Evolutionary conservation across 2,113 vertebrate species (phyloP).

Genomic region (Calidris pugnax): DNA sequence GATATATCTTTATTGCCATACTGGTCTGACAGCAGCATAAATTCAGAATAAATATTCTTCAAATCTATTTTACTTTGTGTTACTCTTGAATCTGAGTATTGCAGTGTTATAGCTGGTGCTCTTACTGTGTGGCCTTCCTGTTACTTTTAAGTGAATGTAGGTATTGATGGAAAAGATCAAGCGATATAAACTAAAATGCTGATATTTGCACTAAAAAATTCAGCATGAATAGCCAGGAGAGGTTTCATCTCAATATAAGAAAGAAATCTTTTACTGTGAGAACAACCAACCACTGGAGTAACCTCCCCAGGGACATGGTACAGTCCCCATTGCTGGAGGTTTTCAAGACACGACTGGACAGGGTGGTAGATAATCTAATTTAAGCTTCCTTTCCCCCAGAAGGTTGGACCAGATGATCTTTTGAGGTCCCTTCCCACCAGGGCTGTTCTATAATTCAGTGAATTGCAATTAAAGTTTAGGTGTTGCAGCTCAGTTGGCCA

Average conservation of each 20-base stretch:
- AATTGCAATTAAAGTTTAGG: neutral
- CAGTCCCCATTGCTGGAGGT: neutral
- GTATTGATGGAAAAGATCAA: neutral
- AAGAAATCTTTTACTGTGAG: neutral
- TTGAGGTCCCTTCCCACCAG: neutral
- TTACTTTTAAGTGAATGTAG: neutral
- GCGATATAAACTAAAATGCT: neutral
- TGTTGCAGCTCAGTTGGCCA: neutral
- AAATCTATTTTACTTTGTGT: neutral
- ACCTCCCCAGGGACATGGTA: rapidly evolving
- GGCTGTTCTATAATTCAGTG: neutral
- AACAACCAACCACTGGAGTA: neutral
- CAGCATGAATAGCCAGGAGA: neutral
- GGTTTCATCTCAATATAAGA: neutral
- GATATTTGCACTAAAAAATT: neutral
- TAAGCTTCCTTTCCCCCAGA: neutral
- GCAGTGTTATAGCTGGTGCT: neutral
- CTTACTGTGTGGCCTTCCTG: neutral
- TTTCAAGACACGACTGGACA: neutral
- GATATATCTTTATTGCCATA: neutral
- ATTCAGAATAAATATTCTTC: neutral
- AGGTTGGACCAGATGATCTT: neutral
- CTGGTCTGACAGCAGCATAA: neutral
- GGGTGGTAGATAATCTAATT: neutral
- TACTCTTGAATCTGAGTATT: neutral